Conservation (phyloP, 2,797 vertebrate genomes). For the Lateolabrax maculatus region DNA sequence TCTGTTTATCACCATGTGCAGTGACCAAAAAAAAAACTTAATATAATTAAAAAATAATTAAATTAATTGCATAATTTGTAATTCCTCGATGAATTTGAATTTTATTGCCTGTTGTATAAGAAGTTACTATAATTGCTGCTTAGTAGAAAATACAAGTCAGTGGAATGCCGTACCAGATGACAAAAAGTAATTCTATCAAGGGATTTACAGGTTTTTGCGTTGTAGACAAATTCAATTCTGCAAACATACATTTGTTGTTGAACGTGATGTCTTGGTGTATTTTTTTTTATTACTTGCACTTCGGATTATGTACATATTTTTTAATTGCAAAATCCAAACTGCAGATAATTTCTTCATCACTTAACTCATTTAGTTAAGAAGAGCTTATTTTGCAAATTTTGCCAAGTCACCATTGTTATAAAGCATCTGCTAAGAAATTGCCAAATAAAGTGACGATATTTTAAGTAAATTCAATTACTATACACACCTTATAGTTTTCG, state of each 20-base stretch:
- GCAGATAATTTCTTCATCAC: too few species aligned
- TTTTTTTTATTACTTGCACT: background rate
- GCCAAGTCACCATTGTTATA: background rate
- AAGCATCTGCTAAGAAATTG: background rate
- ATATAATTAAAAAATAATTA: too few species aligned
- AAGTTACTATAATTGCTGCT: background rate
- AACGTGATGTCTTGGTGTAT: background rate
- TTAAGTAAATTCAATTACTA: background rate
- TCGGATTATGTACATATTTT: too few species aligned
- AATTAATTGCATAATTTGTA: too few species aligned
- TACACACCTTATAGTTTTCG: background rate
- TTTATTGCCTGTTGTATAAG: background rate
- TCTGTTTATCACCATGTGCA: background rate
- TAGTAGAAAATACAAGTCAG: background rate
- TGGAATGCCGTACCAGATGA: too few species aligned
- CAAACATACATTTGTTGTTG: too few species aligned
- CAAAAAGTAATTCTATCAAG: background rate
- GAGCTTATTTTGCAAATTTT: background rate
- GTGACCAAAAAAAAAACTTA: too few species aligned
- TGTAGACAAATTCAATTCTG: too few species aligned
- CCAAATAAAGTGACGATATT: background rate
- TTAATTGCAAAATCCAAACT: too few species aligned
- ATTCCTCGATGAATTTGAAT: background rate
- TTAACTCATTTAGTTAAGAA: too few species aligned
- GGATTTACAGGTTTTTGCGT: too few species aligned